These are phyloP conservation scores for Drosophila sordidula DNA, from an alignment of 2,888 invertebrate genomes.

Conservation along the genomic window DNA sequence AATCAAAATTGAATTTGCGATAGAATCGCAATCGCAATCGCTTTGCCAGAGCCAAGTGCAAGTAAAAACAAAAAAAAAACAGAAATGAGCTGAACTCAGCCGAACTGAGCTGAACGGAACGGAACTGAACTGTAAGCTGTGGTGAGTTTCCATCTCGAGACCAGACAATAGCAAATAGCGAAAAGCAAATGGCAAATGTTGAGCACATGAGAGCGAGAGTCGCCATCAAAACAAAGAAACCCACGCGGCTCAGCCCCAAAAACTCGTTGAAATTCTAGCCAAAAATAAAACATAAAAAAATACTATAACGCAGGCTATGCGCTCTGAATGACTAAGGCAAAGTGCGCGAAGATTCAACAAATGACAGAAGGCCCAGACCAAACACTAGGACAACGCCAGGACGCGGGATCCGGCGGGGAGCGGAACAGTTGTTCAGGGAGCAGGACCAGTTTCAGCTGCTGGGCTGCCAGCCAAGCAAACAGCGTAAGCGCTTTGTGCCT, in stretches of 20 bases:
- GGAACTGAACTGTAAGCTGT: conserved; percentile 44
- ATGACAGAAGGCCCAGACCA: conserved; percentile 72
- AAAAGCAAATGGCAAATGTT: conserved; percentile 28
- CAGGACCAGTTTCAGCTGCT: conserved; percentile 41
- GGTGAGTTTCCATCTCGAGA: conserved; percentile 60
- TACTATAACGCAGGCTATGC: conserved; percentile 50
- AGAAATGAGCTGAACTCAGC: conserved; percentile 20
- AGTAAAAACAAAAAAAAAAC: conserved; percentile 10
- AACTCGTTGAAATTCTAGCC: conserved; percentile 60
- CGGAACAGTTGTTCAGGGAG: neutral
- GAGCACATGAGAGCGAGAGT: conserved; percentile 53
- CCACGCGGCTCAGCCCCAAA: conserved; percentile 47
- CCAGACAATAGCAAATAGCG: conserved; percentile 14
- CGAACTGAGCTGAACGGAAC: conserved; percentile 17
- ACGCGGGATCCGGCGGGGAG: too few species aligned
- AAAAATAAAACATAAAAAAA: conserved; percentile 12
- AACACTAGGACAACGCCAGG: conserved; percentile 52
- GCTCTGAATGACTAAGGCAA: conserved; percentile 67
- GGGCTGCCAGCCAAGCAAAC: conserved; percentile 60
- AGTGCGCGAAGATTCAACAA: conserved; percentile 75
- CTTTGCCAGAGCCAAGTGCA: neutral
- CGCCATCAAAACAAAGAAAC: conserved; percentile 75
- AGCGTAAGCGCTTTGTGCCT: conserved; percentile 73
- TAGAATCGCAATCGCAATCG: conserved; percentile 43
- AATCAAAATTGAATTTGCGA: conserved; percentile 75